phyloP scores from a whole-genome alignment of 1,140 invertebrate species.

The Watersipora subatra region DNA sequence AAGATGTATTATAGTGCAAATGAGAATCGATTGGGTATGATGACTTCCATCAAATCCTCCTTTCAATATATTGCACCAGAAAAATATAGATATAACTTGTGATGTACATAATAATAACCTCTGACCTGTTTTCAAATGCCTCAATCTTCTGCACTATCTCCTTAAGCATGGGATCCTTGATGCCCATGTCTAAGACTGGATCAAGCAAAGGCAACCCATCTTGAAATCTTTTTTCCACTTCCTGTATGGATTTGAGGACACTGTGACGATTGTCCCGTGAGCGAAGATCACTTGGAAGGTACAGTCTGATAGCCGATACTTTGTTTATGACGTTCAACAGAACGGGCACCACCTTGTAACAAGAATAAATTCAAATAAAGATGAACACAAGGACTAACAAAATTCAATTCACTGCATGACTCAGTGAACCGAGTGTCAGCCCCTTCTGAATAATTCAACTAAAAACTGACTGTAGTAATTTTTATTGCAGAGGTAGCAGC shows the following conservation, averaged over 20 bases:
- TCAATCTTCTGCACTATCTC: conserved; percentile 67
- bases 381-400: background rate
- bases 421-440: too few species aligned
- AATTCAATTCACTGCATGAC: too few species aligned
- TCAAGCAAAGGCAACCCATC: conserved; percentile 74
- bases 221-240: conserved; percentile 77
- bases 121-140: conserved; percentile 56
- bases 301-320: conserved; percentile 76
- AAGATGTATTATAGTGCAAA: too few species aligned
- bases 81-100: too few species aligned
- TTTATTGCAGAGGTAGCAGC: too few species aligned
- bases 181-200: conserved; percentile 90
- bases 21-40: too few species aligned
- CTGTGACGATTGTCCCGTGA: conserved; percentile 65
- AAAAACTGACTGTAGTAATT: too few species aligned
- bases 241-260: conserved; percentile 72
- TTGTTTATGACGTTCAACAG: conserved; percentile 56
- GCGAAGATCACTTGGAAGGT: conserved; percentile 76
- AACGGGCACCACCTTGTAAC: conserved; percentile 58
- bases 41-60: too few species aligned
- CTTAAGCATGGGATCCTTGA: conserved; percentile 66
- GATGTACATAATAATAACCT: too few species aligned
- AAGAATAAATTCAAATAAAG: background rate
- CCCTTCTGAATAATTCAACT: too few species aligned
- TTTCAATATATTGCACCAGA: too few species aligned